phyloP scores from a whole-genome alignment of 2,797 vertebrate species.

The Microtus agrestis region DNA sequence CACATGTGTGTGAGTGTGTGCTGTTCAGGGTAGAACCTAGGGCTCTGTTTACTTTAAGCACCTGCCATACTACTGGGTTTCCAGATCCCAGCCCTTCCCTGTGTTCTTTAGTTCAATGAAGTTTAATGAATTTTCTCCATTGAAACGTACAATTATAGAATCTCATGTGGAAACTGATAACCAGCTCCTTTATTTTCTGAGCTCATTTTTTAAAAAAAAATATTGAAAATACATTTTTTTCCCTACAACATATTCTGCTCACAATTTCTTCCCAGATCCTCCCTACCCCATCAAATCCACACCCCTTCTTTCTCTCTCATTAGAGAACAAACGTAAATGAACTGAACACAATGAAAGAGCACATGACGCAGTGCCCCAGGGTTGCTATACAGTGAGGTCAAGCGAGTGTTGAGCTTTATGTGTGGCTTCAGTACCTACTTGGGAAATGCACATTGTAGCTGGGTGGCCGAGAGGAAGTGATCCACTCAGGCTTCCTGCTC shows the following conservation, averaged over 20 bases:
- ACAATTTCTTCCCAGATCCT: not conserved
- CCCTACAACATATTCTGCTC: not conserved
- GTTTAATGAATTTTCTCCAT: not conserved
- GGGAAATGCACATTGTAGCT: not conserved
- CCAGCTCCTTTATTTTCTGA: not conserved
- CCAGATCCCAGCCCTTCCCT: not conserved
- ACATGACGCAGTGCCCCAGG: not conserved
- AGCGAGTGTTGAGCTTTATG: not conserved
- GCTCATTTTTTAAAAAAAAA: not conserved
- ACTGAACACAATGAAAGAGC: not conserved
- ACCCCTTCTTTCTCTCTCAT: not conserved
- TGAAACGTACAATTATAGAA: not conserved
- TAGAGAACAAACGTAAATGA: constrained; percentile 13
- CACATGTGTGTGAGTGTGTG: too few species aligned
- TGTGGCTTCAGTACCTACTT: constrained; percentile 2
- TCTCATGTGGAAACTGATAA: not conserved
- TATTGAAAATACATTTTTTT: not conserved
- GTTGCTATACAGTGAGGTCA: not conserved
- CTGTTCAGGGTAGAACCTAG: not conserved
- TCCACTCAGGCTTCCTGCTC: not conserved
- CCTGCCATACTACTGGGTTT: not conserved
- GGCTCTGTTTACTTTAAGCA: not conserved
- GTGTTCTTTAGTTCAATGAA: not conserved
- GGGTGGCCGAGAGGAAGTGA: not conserved
- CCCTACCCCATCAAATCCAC: not conserved